Base-by-base conservation (phyloP, 2,888 invertebrate species). In the Stenodera caucasica region DNA sequence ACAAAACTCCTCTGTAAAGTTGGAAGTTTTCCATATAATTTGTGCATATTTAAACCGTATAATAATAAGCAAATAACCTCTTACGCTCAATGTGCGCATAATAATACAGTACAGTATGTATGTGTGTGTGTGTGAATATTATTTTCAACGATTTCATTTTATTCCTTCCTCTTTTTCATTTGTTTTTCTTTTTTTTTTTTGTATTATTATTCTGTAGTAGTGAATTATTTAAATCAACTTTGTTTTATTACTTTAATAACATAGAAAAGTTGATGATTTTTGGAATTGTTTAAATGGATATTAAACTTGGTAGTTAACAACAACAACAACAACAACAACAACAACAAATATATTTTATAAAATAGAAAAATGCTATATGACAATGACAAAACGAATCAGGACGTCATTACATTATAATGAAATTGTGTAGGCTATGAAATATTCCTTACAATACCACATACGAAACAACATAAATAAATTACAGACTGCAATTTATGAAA, bases 121-220 rank as follows among this genome's bases (percentile, higher is more conserved):
- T 52, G 53, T 71, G 67, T 71, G 70, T 67, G 71, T n/a, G n/a
- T n/a, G n/a, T n/a, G n/a, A n/a, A n/a, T n/a, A 68, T 69, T 68
- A 70, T 70, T 69, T 72, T 71, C 70, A 66, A 70, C 67, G 66
- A 70, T 71, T 72, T 70, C 66, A 68, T 70, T 70, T 70, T 67
- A 69, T 70, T 62, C 65, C 55, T 67, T 69, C 67, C n/a, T n/a
- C n/a, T n/a, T n/a, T n/a, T n/a, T n/a, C n/a, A n/a, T n/a, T n/a
- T n/a, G n/a, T n/a, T n/a, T n/a, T n/a, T n/a, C n/a, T n/a, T n/a
- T n/a, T n/a, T n/a, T n/a, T n/a, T n/a, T n/a, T n/a, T n/a, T n/a
- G n/a, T n/a, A n/a, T n/a, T n/a, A n/a, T n/a, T n/a, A n/a, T n/a
- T n/a, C n/a, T n/a, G n/a, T n/a, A n/a, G n/a, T n/a, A n/a, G n/a